Conservation (phyloP, 2,113 vertebrate genomes). For the Eira barbara region DNA sequence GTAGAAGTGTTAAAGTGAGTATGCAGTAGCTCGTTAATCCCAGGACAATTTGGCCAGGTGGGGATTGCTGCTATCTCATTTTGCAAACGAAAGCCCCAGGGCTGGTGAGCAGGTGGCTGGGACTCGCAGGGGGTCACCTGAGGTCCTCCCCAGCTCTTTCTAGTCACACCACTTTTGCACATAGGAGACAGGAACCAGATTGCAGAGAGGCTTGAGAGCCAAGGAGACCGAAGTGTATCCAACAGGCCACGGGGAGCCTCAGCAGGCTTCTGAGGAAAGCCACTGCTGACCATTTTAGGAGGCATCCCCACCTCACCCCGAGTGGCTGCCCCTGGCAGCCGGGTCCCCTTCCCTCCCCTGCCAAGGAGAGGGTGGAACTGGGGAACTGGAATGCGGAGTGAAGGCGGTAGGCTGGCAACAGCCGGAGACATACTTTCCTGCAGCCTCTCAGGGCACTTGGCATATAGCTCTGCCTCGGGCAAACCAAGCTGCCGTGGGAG, state of each 20-base stretch:
- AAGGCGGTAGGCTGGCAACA: conserved; percentile 57
- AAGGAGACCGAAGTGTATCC: background rate
- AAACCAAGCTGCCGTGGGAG: conserved; percentile 44
- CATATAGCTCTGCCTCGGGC: conserved; percentile 3
- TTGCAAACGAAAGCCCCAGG: background rate
- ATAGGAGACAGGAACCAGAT: background rate
- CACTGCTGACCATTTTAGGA: conserved; percentile 68
- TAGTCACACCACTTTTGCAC: background rate
- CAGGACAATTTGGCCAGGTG: background rate
- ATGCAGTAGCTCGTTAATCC: background rate
- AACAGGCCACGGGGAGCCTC: background rate
- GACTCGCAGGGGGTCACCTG: background rate
- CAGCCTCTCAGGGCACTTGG: conserved; percentile 59
- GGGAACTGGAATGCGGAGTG: background rate
- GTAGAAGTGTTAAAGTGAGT: background rate
- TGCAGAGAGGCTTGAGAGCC: background rate
- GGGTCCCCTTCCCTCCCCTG: background rate
- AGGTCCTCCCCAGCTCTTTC: background rate
- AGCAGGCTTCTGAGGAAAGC: background rate
- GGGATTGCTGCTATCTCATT: background rate
- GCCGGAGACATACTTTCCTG: conserved; percentile 55
- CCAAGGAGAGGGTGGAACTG: conserved; percentile 51
- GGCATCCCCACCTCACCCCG: background rate
- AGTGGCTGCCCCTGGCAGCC: background rate
- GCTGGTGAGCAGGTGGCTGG: background rate